Percentiles rank a stretch among this genome's conserved stretches.
Evolutionary conservation across 2,113 vertebrate genomes (phyloP).

Genomic region (Gymnarchus niloticus): DNA sequence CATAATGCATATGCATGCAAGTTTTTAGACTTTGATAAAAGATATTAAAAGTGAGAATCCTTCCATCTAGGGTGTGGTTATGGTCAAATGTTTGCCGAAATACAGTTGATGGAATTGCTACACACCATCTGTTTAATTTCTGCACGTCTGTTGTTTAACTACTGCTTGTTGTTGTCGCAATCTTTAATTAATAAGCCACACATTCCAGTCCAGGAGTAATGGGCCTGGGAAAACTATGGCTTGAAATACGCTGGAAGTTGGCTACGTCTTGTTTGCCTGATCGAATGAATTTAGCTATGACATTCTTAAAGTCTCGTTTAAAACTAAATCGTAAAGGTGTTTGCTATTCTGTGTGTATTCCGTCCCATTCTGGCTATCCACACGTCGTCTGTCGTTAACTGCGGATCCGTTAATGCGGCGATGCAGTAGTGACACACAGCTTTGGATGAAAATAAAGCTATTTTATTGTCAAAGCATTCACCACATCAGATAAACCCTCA

Average conservation of each 20-base stretch:
- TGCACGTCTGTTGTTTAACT: neutral
- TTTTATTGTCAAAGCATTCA: conserved; percentile 84
- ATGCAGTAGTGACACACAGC: neutral
- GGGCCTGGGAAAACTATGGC: neutral
- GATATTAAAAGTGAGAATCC: neutral
- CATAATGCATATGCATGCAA: neutral
- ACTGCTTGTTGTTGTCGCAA: neutral
- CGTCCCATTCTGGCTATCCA: neutral
- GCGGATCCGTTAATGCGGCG: neutral
- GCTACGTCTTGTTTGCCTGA: neutral
- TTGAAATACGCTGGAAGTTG: neutral
- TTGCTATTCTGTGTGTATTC: neutral
- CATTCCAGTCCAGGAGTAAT: neutral
- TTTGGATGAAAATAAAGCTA: conserved; percentile 78
- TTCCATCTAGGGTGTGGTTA: neutral
- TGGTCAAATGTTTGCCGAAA: neutral
- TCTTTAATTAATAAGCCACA: neutral
- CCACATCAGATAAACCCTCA: conserved; percentile 76
- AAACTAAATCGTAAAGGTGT: neutral
- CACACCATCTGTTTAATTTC: neutral
- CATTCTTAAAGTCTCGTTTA: neutral
- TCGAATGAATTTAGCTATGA: neutral
- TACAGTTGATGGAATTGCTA: neutral
- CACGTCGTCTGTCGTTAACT: neutral
- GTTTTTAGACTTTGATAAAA: neutral